phyloP scores from a whole-genome alignment of 2,113 vertebrate species.

The Silurus glanis region DNA sequence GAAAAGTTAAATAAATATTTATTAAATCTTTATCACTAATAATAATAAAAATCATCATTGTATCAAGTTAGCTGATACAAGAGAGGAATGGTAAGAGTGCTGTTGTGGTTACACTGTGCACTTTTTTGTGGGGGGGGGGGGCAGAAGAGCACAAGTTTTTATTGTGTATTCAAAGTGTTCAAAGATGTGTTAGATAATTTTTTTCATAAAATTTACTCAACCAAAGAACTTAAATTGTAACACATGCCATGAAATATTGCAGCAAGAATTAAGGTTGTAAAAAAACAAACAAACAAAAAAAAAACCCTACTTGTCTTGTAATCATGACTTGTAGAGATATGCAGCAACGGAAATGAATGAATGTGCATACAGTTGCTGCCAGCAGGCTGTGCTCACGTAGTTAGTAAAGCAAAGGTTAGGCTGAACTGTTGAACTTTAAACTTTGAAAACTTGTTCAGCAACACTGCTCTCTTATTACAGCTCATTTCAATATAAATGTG shows the following conservation, averaged over 20 bases:
- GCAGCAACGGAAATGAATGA: neutral
- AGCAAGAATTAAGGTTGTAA: neutral
- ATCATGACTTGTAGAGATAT: neutral
- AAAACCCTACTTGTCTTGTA: neutral
- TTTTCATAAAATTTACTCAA: neutral
- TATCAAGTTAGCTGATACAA: too few species aligned
- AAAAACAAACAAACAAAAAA: neutral
- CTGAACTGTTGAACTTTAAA: neutral
- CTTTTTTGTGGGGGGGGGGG: too few species aligned
- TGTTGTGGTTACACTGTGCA: neutral
- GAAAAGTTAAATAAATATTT: neutral
- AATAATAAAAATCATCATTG: neutral
- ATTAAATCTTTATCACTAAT: neutral
- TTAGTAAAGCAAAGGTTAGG: neutral
- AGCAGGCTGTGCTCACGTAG: neutral
- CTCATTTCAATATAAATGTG: neutral
- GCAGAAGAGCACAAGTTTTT: neutral
- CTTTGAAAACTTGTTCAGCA: neutral
- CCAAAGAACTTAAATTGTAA: neutral
- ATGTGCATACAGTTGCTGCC: too few species aligned
- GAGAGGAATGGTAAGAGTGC: too few species aligned
- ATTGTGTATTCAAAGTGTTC: neutral
- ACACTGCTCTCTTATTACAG: neutral
- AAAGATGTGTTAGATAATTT: neutral
- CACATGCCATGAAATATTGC: neutral